A percentile compares a stretch with the other conserved stretches of the same genome.
Conservation (phyloP, 2,888 invertebrate species). For the Thecophora atra region DNA sequence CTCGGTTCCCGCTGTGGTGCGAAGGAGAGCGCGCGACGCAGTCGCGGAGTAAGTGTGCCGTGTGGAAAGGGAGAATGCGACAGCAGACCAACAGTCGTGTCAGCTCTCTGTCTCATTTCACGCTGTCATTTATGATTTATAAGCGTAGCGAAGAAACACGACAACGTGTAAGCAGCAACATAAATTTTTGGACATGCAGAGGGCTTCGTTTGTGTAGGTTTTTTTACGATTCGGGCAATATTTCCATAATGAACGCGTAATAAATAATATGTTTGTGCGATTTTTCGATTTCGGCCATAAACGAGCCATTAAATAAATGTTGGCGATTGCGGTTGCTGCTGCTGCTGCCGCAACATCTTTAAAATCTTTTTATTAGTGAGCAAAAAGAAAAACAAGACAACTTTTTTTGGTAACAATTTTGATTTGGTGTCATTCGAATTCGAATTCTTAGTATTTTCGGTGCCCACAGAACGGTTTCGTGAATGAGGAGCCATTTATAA, state of each 20-base stretch:
- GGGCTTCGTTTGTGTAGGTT: neutral
- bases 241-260: constrained; percentile 30
- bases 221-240: constrained; percentile 18
- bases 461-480: neutral
- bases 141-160: constrained; percentile 2
- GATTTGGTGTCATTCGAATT: neutral
- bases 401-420: neutral
- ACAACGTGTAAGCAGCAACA: constrained; percentile 31
- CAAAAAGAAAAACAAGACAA: neutral
- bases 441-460: constrained; percentile 27
- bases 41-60: neutral
- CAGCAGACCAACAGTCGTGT: neutral
- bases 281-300: constrained; percentile 24
- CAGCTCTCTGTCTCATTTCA: constrained; percentile 24
- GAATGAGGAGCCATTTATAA: constrained; percentile 21
- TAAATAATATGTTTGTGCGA: constrained; percentile 33
- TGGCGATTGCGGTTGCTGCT: neutral
- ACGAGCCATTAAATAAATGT: constrained; percentile 20
- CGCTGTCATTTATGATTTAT: constrained; percentile 42
- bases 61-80: neutral
- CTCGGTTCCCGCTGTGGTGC: neutral
- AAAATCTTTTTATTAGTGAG: constrained; percentile 4
- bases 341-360: constrained; percentile 15
- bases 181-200: constrained; percentile 18
- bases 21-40: neutral